Evolutionary conservation across 2,113 vertebrate species (phyloP).

Genomic region (Engystomops pustulosus): DNA sequence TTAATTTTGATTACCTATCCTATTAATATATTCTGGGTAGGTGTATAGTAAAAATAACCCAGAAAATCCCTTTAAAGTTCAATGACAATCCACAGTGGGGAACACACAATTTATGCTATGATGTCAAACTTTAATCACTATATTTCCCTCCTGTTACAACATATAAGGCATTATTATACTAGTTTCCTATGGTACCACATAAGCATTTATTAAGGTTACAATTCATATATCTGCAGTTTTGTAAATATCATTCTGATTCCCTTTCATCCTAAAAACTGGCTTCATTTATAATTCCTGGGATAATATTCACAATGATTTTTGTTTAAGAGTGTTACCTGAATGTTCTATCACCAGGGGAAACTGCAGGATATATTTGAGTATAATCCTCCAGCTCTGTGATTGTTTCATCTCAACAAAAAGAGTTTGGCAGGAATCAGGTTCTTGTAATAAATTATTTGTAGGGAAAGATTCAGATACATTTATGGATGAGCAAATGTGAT

Average conservation of each 20-base stretch:
- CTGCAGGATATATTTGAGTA: neutral
- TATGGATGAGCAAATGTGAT: slow-evolving; percentile 12
- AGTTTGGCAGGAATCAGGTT: neutral
- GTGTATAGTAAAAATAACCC: too few species aligned
- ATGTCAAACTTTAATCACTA: too few species aligned
- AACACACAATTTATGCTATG: too few species aligned
- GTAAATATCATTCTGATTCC: neutral
- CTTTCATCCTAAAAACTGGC: neutral
- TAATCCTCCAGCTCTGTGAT: neutral
- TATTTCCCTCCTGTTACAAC: neutral
- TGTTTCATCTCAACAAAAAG: neutral
- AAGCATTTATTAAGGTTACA: neutral
- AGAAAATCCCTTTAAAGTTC: too few species aligned
- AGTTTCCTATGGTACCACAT: neutral
- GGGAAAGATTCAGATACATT: neutral
- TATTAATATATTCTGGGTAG: too few species aligned
- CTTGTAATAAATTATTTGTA: slow-evolving; percentile 16
- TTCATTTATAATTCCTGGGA: neutral
- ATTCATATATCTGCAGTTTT: neutral
- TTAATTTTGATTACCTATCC: too few species aligned
- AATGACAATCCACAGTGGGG: too few species aligned
- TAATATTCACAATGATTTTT: slow-evolving; percentile 10
- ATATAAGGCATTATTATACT: neutral
- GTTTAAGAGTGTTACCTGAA: neutral
- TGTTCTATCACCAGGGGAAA: neutral